A percentile compares a stretch with the other conserved stretches of the same genome.
These are phyloP conservation scores for Rhabdomys pumilio DNA, from an alignment of 2,797 vertebrate genomes.

Conservation along the genomic window DNA sequence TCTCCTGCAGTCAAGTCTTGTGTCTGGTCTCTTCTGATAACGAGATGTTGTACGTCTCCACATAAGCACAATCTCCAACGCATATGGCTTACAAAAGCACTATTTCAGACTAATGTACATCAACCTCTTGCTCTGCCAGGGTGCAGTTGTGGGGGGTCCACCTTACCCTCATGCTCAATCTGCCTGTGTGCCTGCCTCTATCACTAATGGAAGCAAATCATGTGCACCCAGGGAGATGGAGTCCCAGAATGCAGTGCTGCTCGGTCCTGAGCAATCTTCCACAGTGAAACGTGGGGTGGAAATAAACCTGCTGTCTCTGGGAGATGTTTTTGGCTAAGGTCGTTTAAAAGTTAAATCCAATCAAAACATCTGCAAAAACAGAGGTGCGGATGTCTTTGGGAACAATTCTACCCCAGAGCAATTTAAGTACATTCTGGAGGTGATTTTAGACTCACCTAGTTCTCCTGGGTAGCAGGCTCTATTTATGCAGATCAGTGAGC, in stretches of 20 bases:
- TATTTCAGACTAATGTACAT: not conserved
- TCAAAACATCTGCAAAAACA: slow-evolving; percentile 45
- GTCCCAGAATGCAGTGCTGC: not conserved
- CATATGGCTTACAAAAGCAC: slow-evolving; percentile 22
- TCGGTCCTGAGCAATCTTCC: not conserved
- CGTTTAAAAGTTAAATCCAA: slow-evolving; percentile 61
- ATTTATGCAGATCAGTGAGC: not conserved
- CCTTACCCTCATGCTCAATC: not conserved
- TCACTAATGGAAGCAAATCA: not conserved
- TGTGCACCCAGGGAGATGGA: not conserved
- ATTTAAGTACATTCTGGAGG: not conserved
- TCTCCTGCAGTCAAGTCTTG: not conserved
- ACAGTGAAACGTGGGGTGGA: not conserved
- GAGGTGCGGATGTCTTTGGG: not conserved
- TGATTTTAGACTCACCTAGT: not conserved
- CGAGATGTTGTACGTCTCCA: slow-evolving; percentile 23
- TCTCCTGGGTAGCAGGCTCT: not conserved
- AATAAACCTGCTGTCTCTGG: slow-evolving; percentile 42
- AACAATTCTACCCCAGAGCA: not conserved
- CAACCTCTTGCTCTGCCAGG: not conserved
- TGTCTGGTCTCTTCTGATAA: slow-evolving; percentile 54
- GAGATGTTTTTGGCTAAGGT: slow-evolving; percentile 33
- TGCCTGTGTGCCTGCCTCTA: not conserved
- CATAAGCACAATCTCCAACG: not conserved
- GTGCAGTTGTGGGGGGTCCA: not conserved